Percentiles rank a stretch among this genome's conserved stretches.
phyloP scores from a whole-genome alignment of 2,888 invertebrate species.

The Cryptocephalus primarius region DNA sequence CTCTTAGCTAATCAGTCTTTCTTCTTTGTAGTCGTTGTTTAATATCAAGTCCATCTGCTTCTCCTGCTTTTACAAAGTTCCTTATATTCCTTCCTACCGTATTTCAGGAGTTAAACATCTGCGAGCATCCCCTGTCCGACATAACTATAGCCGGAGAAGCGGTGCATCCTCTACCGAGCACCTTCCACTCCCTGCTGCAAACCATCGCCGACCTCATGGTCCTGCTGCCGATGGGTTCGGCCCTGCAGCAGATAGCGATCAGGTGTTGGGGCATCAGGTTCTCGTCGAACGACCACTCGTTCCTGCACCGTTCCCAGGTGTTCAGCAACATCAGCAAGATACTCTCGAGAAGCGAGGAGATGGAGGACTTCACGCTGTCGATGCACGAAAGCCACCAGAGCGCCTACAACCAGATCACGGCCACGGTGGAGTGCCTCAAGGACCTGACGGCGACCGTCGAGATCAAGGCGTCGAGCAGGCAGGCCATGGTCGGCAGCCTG shows the following conservation, averaged over 20 bases:
- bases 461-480: slow-evolving; percentile 83
- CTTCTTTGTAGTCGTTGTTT: no score
- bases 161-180: slow-evolving; percentile 47
- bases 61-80: no score
- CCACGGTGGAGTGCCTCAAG: slow-evolving; percentile 52
- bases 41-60: no score
- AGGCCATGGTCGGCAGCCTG: slow-evolving; percentile 86
- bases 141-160: slow-evolving; percentile 64
- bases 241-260: slow-evolving; percentile 84
- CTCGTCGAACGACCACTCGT: slow-evolving; percentile 79
- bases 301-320: slow-evolving; percentile 68
- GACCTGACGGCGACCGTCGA: slow-evolving; percentile 70
- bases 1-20: no score
- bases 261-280: slow-evolving; percentile 90
- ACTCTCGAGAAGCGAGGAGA: slow-evolving; percentile 83
- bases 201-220: slow-evolving; percentile 89
- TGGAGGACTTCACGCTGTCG: slow-evolving; percentile 43
- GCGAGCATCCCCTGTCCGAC: slow-evolving; percentile 72
- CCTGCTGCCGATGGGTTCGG: slow-evolving; percentile 73
- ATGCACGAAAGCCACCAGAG: slow-evolving; percentile 25
- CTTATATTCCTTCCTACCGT: neutral
- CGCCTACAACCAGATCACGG: slow-evolving; percentile 34
- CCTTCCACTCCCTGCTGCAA: slow-evolving; percentile 76
- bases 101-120: slow-evolving; percentile 45
- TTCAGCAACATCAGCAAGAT: slow-evolving; percentile 95